Conservation (phyloP, 2,797 vertebrate species). For the Nannoperca obscura region DNA sequence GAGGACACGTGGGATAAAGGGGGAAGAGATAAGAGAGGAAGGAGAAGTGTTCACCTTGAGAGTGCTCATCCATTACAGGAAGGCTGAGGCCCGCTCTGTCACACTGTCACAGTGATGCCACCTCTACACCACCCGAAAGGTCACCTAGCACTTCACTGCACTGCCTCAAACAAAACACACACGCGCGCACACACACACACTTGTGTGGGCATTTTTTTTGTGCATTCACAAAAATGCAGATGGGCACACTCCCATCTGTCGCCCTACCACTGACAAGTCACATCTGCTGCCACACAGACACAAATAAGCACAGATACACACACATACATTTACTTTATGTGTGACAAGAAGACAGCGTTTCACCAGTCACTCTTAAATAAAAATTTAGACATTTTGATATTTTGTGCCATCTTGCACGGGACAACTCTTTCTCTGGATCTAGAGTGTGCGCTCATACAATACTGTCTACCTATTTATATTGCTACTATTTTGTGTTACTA, state of each 20-base stretch:
- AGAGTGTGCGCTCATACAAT: not conserved
- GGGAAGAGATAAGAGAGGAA: conserved; percentile 54
- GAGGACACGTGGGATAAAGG: conserved; percentile 66
- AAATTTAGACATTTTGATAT: not conserved
- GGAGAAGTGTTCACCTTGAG: conserved; percentile 86
- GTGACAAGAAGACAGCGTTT: conserved; percentile 22
- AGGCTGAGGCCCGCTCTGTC: conserved; percentile 85
- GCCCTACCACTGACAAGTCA: conserved; percentile 61
- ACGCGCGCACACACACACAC: conserved; percentile 42
- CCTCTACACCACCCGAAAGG: conserved; percentile 84
- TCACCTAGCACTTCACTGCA: conserved; percentile 80
- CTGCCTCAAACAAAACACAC: conserved; percentile 60
- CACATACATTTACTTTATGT: conserved; percentile 22
- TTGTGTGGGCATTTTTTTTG: conserved; percentile 12
- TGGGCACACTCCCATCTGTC: conserved; percentile 75
- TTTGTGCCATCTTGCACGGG: not conserved
- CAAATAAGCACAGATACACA: conserved; percentile 59
- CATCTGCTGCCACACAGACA: conserved; percentile 51
- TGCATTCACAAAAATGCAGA: conserved; percentile 61
- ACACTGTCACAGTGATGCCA: conserved; percentile 86
- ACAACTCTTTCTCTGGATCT: not conserved
- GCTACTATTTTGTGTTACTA: not conserved
- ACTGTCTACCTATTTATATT: not conserved
- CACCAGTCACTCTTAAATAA: conserved; percentile 16
- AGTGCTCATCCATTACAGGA: conserved; percentile 88